phyloP scores from a whole-genome alignment of 2,888 invertebrate genomes.

The Acheta domesticus region DNA sequence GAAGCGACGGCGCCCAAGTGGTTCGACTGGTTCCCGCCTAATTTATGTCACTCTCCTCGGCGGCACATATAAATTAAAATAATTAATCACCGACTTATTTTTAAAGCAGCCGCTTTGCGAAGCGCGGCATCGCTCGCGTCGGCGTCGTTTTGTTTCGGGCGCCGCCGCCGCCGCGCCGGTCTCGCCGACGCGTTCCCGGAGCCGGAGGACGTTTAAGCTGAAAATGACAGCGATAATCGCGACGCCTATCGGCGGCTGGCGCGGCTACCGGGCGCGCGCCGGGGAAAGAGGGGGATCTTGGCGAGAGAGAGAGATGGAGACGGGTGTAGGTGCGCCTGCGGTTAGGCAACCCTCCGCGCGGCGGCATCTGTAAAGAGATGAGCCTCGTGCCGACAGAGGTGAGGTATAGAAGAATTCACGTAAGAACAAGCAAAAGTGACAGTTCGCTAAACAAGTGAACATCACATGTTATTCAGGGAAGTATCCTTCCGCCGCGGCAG shows the following conservation, averaged over 20 bases:
- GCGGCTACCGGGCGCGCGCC: background rate
- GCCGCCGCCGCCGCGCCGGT: no score
- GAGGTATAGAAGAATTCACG: no score
- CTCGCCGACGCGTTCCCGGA: background rate
- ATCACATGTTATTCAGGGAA: no score
- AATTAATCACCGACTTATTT: conserved; percentile 18
- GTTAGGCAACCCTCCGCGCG: background rate
- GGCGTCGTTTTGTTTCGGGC: background rate
- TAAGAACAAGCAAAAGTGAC: no score
- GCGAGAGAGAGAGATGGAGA: background rate
- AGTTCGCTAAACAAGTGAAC: no score
- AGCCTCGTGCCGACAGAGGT: background rate
- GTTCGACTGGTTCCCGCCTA: conserved; percentile 18
- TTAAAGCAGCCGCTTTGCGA: background rate
- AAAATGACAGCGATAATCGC: conserved; percentile 18
- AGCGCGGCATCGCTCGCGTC: background rate
- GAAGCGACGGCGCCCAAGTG: background rate
- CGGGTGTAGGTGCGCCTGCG: background rate
- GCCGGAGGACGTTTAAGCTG: background rate
- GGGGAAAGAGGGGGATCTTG: background rate
- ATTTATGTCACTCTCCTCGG: background rate
- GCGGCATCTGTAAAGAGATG: background rate
- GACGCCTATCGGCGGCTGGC: background rate
- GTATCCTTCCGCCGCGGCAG: no score
- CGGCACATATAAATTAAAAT: conserved; percentile 3